Conservation (phyloP, 2,113 vertebrate genomes). For the Piprites chloris region DNA sequence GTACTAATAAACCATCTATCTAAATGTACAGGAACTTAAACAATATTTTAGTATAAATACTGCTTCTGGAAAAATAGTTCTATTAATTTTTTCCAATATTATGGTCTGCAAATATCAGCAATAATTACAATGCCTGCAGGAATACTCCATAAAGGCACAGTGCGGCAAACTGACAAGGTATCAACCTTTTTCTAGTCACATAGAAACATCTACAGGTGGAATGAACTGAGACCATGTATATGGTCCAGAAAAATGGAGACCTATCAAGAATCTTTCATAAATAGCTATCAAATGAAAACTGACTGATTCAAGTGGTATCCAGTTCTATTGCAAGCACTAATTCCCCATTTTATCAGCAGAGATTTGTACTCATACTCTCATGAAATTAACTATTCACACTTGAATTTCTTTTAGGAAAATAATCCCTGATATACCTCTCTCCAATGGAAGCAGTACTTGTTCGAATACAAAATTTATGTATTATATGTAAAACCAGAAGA, state of each 20-base stretch:
- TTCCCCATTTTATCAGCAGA: not conserved
- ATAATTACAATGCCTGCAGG: not conserved
- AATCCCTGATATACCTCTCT: not conserved
- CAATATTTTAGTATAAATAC: not conserved
- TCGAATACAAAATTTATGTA: not conserved
- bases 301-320: not conserved
- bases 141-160: not conserved
- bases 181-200: not conserved
- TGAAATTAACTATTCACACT: not conserved
- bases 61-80: not conserved
- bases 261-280: not conserved
- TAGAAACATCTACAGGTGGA: not conserved
- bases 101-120: not conserved
- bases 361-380: not conserved
- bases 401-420: not conserved
- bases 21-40: not conserved
- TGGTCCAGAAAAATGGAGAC: not conserved
- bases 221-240: not conserved
- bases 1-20: not conserved
- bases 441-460: not conserved
- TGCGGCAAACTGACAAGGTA: not conserved
- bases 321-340: not conserved
- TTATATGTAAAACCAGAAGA: not conserved
- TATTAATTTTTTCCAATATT: not conserved
- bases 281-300: not conserved